These are phyloP conservation scores for Musca domestica DNA, from an alignment of 1,140 invertebrate species.

Conservation along the genomic window DNA sequence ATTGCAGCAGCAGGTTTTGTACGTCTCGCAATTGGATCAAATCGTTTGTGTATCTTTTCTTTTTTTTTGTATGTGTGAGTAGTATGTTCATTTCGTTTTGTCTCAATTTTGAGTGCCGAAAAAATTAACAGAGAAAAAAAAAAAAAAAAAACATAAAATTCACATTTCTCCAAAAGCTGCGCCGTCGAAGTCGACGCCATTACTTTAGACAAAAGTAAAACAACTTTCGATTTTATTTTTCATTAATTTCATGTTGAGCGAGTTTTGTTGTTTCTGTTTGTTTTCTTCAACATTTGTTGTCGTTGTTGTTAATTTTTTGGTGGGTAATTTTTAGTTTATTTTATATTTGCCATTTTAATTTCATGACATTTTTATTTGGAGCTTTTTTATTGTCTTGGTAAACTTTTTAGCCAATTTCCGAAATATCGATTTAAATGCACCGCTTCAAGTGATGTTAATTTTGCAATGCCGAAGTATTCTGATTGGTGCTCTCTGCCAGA, in stretches of 20 bases:
- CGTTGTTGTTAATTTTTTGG: background rate
- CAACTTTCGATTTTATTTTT: constrained; percentile 15
- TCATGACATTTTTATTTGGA: background rate
- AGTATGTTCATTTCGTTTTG: background rate
- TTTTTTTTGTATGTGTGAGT: background rate
- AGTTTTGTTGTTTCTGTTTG: background rate
- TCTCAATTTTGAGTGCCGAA: background rate
- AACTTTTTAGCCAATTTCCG: no score
- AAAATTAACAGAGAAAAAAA: background rate
- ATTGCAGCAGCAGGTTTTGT: background rate
- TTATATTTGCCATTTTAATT: constrained; percentile 1
- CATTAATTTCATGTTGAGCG: constrained; percentile 15
- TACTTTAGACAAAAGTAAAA: background rate
- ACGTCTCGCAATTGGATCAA: background rate
- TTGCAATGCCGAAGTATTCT: no score
- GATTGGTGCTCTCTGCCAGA: no score
- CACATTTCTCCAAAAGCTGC: background rate
- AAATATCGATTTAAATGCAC: no score
- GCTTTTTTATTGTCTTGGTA: no score
- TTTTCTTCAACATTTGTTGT: background rate
- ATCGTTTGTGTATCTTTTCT: background rate
- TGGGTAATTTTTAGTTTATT: no score
- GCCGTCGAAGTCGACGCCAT: no score
- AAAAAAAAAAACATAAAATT: background rate
- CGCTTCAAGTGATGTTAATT: no score